Evolutionary conservation across 1,140 invertebrate species (phyloP).

Genomic region (Aphelinus certus): DNA sequence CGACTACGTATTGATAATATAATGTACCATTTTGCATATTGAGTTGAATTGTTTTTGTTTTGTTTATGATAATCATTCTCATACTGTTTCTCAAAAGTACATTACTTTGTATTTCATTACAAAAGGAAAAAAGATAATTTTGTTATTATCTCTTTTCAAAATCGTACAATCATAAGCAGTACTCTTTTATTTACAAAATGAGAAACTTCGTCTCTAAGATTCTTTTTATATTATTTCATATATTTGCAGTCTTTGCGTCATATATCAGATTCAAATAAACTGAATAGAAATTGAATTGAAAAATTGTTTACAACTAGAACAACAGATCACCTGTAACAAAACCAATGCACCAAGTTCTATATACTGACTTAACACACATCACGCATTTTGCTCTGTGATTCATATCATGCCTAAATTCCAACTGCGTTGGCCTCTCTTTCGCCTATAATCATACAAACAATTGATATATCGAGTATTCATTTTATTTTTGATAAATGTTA

Average conservation of each 20-base stretch:
- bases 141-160: slow-evolving; percentile 9
- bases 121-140: not conserved
- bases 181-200: slow-evolving; percentile 49
- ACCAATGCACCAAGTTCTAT: slow-evolving; percentile 8
- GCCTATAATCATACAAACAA: too few species aligned
- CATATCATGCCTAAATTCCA: too few species aligned
- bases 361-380: not conserved
- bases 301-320: not conserved
- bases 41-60: not conserved
- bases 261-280: slow-evolving; percentile 46
- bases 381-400: not conserved
- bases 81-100: not conserved
- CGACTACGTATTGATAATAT: too few species aligned
- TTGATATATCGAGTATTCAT: too few species aligned
- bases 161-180: slow-evolving; percentile 28
- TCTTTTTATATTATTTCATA: slow-evolving; percentile 34
- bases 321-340: slow-evolving; percentile 25
- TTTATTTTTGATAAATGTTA: too few species aligned
- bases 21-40: too few species aligned
- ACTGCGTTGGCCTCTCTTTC: too few species aligned
- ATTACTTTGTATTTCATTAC: slow-evolving; percentile 17
- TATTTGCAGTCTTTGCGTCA: slow-evolving; percentile 50
- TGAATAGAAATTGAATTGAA: slow-evolving; percentile 40
- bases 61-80: not conserved
- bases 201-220: slow-evolving; percentile 49